Conservation (phyloP, 1,140 invertebrate genomes). For the Xylocopa sonorina region DNA sequence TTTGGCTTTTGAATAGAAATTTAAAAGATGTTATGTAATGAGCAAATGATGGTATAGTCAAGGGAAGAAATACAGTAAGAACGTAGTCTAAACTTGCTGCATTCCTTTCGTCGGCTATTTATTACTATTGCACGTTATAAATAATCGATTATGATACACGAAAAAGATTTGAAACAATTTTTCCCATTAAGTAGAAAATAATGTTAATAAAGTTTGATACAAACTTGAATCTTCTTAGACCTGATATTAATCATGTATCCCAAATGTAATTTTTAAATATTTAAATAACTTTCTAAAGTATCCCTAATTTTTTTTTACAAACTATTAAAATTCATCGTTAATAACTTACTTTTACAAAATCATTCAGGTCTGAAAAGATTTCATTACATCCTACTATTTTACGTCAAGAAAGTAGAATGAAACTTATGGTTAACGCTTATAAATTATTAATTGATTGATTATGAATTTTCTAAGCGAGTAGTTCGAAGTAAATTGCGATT, state of each 20-base stretch:
- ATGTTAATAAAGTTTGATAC: slow-evolving; percentile 26
- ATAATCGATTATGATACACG: slow-evolving; percentile 63
- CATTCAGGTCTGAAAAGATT: slow-evolving; percentile 4
- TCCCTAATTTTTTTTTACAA: too few species aligned
- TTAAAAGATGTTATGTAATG: slow-evolving; percentile 7
- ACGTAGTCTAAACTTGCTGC: not conserved
- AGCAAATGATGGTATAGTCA: slow-evolving; percentile 4
- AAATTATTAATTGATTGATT: slow-evolving; percentile 16
- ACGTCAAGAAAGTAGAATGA: not conserved
- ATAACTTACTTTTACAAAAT: not conserved
- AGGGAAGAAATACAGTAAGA: not conserved
- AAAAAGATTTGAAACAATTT: slow-evolving; percentile 49
- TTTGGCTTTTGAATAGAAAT: slow-evolving; percentile 3
- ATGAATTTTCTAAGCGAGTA: slow-evolving; percentile 8
- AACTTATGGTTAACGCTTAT: slow-evolving; percentile 2
- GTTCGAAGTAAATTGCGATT: slow-evolving; percentile 15
- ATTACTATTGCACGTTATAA: slow-evolving; percentile 51
- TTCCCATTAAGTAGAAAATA: slow-evolving; percentile 55
- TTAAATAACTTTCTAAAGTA: not conserved
- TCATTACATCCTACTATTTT: not conserved
- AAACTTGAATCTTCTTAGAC: slow-evolving; percentile 19
- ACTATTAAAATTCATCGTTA: not conserved
- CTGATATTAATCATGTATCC: not conserved
- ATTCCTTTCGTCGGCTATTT: not conserved
- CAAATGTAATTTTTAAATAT: not conserved